phyloP scores from a whole-genome alignment of 2,113 vertebrate species.

The Channa maculata region DNA sequence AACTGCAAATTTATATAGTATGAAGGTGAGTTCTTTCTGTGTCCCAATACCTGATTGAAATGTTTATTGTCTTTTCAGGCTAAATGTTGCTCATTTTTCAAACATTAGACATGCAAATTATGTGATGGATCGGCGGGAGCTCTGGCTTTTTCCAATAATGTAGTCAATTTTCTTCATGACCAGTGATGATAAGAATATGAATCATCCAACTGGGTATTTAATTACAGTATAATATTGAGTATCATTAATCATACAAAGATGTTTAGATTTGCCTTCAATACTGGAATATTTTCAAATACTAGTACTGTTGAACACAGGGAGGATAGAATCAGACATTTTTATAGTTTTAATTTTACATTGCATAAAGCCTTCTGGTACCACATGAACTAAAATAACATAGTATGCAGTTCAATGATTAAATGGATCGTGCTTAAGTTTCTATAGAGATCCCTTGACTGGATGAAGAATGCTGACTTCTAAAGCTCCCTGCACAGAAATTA shows the following conservation, averaged over 20 bases:
- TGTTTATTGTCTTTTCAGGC: slow-evolving; percentile 1
- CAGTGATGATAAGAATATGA: slow-evolving; percentile 40
- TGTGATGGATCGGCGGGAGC: slow-evolving; percentile 19
- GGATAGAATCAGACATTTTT: slow-evolving; percentile 3
- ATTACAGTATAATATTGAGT: slow-evolving; percentile 48
- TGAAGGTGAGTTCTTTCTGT: background rate
- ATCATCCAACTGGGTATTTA: slow-evolving; percentile 47
- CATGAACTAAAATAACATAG: background rate
- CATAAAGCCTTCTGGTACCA: background rate
- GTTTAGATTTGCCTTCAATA: slow-evolving; percentile 20
- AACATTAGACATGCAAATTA: slow-evolving; percentile 6
- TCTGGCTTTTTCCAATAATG: slow-evolving; percentile 42
- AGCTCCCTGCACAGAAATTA: background rate
- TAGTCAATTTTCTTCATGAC: slow-evolving; percentile 45
- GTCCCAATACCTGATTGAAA: background rate
- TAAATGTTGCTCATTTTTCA: background rate
- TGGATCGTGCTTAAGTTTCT: background rate
- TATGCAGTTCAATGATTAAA: background rate
- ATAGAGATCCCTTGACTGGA: background rate
- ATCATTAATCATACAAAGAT: slow-evolving; percentile 56
- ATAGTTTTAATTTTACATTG: background rate
- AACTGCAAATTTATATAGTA: background rate
- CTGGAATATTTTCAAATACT: background rate
- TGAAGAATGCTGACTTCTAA: background rate
- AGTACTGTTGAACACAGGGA: background rate